Evolutionary conservation across 2,113 vertebrate species (phyloP), one percentile per base, ranked within the genome.

Genomic region (Gnathonemus longibarbis): DNA sequence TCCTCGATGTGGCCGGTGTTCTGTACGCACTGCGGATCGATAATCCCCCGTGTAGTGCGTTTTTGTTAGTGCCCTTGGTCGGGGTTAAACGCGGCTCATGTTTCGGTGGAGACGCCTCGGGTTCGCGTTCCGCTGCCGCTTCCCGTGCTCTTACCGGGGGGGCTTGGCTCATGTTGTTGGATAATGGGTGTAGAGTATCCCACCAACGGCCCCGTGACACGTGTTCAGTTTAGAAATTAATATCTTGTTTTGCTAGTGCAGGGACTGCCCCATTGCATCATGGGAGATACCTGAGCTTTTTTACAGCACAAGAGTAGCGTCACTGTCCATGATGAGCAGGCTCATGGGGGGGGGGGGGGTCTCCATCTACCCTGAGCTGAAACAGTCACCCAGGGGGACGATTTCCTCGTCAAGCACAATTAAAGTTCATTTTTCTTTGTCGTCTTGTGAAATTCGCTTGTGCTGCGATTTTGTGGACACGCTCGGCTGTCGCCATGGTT

Each of bases 1-100:
- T 94, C 93, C 48, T 50, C 45, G 4, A 48, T 52, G 85, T 15
- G 39, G 8, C 42, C 10, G 1, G 46, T 84, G 89, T 13, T 50
- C 42, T 27, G 35, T 85, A 46, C 24, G n/a, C 9, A 10, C 58
- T 19, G 31, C n/a, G 39, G 85, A 77, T 87, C 56, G 42, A 90
- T 90, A 48, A 10, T 84, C 83, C 87, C 15, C 10, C n/a, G 11
- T 77, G 42, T 84, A 6, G 11, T 0, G 9, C 8, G 50, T 84
- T 46, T 87, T 42, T 27, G 13, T 56, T 56, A 87, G 86, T 87
- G 86, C 31, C 49, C 50, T 39, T 31, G 13, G 6, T 56, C n/a
- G 31, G n/a, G 49, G 31, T 27, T 49, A 53, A 53, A 87, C 27
- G 13, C 8, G 3, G 35, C 56, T 88, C 35, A 1, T 21, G 87